phyloP scores from a whole-genome alignment of 2,888 invertebrate genomes.

The Nomada lathburiana region DNA sequence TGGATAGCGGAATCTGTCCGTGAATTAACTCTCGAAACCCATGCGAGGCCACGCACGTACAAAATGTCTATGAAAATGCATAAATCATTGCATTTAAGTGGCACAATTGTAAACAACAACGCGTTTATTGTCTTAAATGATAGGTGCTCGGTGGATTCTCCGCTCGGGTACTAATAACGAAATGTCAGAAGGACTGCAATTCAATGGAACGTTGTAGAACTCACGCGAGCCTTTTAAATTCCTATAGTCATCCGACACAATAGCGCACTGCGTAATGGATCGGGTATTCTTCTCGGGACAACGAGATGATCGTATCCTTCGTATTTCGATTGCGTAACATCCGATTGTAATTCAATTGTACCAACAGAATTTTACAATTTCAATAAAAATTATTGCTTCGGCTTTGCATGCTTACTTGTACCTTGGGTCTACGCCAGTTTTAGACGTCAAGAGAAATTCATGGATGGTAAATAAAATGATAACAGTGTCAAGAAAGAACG shows the following conservation, averaged over 20 bases:
- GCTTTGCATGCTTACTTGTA: not conserved
- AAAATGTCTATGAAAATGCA: slow-evolving; percentile 12
- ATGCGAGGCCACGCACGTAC: not conserved
- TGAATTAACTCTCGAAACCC: slow-evolving; percentile 2
- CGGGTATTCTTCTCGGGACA: slow-evolving; percentile 31
- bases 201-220: slow-evolving; percentile 25
- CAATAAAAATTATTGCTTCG: not conserved
- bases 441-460: not conserved
- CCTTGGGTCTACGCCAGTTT: no score
- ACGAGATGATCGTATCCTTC: slow-evolving; percentile 27
- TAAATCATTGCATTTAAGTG: slow-evolving; percentile 5
- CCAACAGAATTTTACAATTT: not conserved
- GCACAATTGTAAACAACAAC: slow-evolving; percentile 28
- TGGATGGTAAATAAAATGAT: not conserved
- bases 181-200: slow-evolving; percentile 21
- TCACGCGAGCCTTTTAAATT: slow-evolving; percentile 43
- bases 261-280: slow-evolving; percentile 46
- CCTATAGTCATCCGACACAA: slow-evolving; percentile 52
- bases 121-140: slow-evolving; percentile 15
- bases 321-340: slow-evolving; percentile 9
- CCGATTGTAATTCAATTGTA: slow-evolving; percentile 1
- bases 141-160: not conserved
- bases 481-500: no score
- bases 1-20: not conserved
- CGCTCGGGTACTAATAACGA: slow-evolving; percentile 7